phyloP scores from a whole-genome alignment of 2,888 invertebrate genomes.

The Laothoe populi region DNA sequence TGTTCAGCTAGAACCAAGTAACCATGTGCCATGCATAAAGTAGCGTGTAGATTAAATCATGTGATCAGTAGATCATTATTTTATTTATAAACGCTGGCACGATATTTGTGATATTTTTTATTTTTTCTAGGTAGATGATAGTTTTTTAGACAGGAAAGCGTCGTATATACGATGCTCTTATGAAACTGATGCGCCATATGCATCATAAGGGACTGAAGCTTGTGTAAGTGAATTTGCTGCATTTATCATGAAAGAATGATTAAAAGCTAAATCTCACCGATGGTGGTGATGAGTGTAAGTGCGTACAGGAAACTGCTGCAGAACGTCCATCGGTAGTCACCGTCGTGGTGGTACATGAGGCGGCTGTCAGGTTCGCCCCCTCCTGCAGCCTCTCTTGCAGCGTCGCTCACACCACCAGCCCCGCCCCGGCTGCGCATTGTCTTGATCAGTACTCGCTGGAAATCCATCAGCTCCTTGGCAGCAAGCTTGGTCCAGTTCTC shows the following conservation, averaged over 20 bases:
- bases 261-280: constrained; percentile 87
- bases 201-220: too few relatives aligned
- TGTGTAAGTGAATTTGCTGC: too few relatives aligned
- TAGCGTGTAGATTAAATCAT: too few relatives aligned
- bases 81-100: too few relatives aligned
- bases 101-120: too few relatives aligned
- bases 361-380: constrained; percentile 55
- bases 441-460: constrained; percentile 88
- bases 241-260: neutral
- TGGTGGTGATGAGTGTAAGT: constrained; percentile 96
- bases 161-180: too few relatives aligned
- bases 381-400: constrained; percentile 45
- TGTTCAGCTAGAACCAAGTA: too few relatives aligned
- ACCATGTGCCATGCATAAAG: too few relatives aligned
- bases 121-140: too few relatives aligned
- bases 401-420: constrained; percentile 61
- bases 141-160: too few relatives aligned
- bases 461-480: constrained; percentile 93
- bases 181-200: too few relatives aligned
- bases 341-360: constrained; percentile 54
- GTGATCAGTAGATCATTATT: too few relatives aligned
- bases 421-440: constrained; percentile 70
- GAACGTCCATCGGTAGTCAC: constrained; percentile 93
- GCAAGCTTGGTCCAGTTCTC: constrained; percentile 96
- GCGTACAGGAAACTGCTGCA: constrained; percentile 97